Conservation (phyloP, 2,113 vertebrate species). For the Geococcyx californianus region DNA sequence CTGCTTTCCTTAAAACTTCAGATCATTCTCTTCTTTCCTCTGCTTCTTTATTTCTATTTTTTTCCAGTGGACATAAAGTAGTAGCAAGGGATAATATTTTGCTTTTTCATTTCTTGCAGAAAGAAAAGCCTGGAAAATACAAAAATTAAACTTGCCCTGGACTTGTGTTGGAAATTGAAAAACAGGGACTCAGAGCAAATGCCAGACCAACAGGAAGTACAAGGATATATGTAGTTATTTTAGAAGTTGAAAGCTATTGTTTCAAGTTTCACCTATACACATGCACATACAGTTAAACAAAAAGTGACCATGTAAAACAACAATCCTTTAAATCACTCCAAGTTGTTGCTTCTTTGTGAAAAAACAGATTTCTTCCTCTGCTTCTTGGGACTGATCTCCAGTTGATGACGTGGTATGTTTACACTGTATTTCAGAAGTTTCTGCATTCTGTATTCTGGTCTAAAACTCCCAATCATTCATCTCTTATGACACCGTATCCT, state of each 20-base stretch:
- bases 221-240: neutral
- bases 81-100: neutral
- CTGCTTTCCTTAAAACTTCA: neutral
- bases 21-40: neutral
- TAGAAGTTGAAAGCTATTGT: neutral
- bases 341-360: neutral
- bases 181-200: neutral
- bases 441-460: neutral
- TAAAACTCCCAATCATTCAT: neutral
- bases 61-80: neutral
- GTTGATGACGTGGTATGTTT: neutral
- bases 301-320: neutral
- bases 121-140: conserved; percentile 7
- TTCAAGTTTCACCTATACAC: neutral
- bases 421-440: neutral
- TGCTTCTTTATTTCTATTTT: neutral
- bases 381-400: neutral
- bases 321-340: neutral
- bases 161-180: neutral
- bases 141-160: neutral
- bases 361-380: neutral
- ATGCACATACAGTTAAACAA: neutral
- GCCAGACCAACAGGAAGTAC: neutral
- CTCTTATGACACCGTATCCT: neutral
- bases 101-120: neutral